Evolutionary conservation across 1,140 invertebrate species (phyloP), one percentile per base, ranked within the genome.

Genomic region (Atta cephalotes): DNA sequence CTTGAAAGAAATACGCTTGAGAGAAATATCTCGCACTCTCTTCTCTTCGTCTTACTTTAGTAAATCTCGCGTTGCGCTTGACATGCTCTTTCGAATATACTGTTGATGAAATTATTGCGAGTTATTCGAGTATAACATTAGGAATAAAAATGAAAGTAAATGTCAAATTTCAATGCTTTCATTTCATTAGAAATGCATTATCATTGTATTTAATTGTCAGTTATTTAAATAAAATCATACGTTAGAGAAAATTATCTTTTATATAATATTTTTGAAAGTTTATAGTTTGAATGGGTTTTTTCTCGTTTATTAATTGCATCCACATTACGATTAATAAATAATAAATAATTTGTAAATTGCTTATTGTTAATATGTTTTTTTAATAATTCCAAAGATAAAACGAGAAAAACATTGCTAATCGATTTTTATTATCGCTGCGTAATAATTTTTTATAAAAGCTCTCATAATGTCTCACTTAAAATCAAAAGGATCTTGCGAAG

Each of bases 1-100:
- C 85, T 84, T 86, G 79, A 89, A 89, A 90, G 90, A 90, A 86
- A 87, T 58, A 82, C 65, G 58, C 81, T 68, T 86, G 79, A 89
- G 89, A 90, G 90, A 90, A 86, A 87, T 58, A 82, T 65, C 62
- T 68, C 56, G 82, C 87, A 25, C 86, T 82, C 81, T 82, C 63
- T 51, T 53, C 58, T 70, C 65, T 66, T 35, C 25, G 35, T 62
- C 65, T 63, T 51, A 62, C 85, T 89, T 89, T 90, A 78, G 77
- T 78, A 81, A 86, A 90, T 90, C 85, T 65, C 71, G 86, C 63
- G 76, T 70, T 68, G 81, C 56, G 63, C 56, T 78, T 70, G 31
- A 62, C 70, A 66, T 77, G 62, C 68, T 80, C 56, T 88, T 74
- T 86, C 39, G 53, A 14, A 74, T 35, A 82, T 65, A 87, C 81